phyloP scores from a whole-genome alignment of 2,888 invertebrate genomes.

The Mantis religiosa region DNA sequence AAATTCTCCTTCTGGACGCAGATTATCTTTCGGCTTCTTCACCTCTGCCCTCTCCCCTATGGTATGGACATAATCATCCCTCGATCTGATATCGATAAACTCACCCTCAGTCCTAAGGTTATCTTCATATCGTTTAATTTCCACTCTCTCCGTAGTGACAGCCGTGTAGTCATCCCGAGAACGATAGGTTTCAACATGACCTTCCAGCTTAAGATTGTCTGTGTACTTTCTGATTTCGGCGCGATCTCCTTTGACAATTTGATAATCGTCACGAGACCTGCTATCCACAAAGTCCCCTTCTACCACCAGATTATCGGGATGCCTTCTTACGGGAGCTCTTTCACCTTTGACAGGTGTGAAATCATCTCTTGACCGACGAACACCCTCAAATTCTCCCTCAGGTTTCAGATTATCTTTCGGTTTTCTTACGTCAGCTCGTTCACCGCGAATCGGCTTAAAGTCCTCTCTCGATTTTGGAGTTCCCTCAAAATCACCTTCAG shows the following conservation, averaged over 20 bases:
- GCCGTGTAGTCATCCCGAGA: conserved; percentile 14
- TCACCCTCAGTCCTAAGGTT: conserved; percentile 63
- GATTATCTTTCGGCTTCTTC: conserved; percentile 36
- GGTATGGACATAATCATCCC: background rate
- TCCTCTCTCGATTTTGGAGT: conserved; percentile 45
- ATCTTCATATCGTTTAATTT: conserved; percentile 60
- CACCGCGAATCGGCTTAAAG: conserved; percentile 42
- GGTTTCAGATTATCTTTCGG: conserved; percentile 48
- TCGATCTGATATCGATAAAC: conserved; percentile 48
- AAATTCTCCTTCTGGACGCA: conserved; percentile 32
- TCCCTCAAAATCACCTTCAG: conserved; percentile 55
- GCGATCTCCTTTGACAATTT: conserved; percentile 37
- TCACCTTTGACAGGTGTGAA: conserved; percentile 58
- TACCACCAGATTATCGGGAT: conserved; percentile 29
- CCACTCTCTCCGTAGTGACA: conserved; percentile 36
- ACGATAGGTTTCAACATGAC: conserved; percentile 49
- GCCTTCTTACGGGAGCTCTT: conserved; percentile 44
- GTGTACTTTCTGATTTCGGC: conserved; percentile 46
- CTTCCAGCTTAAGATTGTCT: conserved; percentile 54
- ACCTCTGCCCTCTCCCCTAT: conserved; percentile 34
- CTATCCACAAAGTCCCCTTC: conserved; percentile 49
- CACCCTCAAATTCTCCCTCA: conserved; percentile 40
- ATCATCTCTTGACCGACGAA: conserved; percentile 38
- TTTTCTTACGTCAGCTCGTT: conserved; percentile 47
- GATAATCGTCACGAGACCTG: conserved; percentile 53